Base-by-base conservation (phyloP, 2,888 invertebrate genomes). In the Candidula unifasciata region DNA sequence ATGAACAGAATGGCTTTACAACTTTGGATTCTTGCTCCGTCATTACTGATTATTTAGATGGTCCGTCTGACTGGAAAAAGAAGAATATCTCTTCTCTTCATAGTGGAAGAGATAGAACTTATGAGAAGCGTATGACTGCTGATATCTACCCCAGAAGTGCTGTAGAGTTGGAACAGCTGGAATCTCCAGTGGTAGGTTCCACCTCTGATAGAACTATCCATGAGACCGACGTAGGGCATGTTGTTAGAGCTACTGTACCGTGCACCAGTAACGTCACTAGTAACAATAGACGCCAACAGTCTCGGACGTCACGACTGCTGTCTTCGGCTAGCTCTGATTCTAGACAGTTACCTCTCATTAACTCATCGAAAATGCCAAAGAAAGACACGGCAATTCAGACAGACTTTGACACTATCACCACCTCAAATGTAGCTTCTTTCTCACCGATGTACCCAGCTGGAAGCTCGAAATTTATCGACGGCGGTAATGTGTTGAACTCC, bases 321-420 rank as follows among this genome's bases (percentile, higher is more conserved):
- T 16, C 44, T 35, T 79, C 35, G 13, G 6, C 35, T 66, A 66
- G n/a, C 6, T 24, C 37, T 13, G 27, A 0, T 44, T 79, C 66
- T 21, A 64, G 37, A 44, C 64, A 18, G 24, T n/a, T 64, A 10
- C 8, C 60, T 8, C 24, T 10, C 60, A 64, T 2, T 21, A 35
- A 1, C 35, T 60, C 35, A 21, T 30, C 35, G 35, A 60, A 60
- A 60, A 33, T 21, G 37, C 77, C 6, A 5, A 24, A 35, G 35
- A 33, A 24, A 21, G 66, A 64, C 21, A n/a, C 66, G 1, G 77
- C 83, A 35, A 78, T 78, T 24, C 83, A 83, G 71, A 78, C 83
- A 68, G 57, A 83, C 52, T 18, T 68, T 35, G 54, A 60, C 21
- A 74, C 33, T 30, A 54, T 54, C 71, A 57, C 52, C 6, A 33